Conservation (phyloP, 2,113 vertebrate species). For the Aramus guarauna region DNA sequence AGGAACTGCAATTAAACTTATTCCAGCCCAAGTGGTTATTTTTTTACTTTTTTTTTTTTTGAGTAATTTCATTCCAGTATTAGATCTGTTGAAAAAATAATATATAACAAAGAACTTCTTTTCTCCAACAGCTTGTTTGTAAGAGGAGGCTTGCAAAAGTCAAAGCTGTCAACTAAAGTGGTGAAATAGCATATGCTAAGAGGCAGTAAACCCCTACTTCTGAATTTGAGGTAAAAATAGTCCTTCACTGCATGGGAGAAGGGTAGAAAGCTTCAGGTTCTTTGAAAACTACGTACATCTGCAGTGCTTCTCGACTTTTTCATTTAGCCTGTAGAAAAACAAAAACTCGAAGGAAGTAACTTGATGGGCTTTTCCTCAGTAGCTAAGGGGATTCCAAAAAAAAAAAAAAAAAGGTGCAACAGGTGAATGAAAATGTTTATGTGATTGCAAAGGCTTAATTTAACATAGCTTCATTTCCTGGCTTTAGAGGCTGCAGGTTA, state of each 20-base stretch:
- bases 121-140: not conserved
- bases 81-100: not conserved
- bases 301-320: not conserved
- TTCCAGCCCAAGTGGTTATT: not conserved
- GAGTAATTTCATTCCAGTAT: not conserved
- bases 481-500: not conserved
- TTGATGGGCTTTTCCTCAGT: not conserved
- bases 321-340: not conserved
- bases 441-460: not conserved
- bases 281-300: not conserved
- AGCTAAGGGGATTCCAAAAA: not conserved
- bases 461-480: not conserved
- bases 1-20: not conserved
- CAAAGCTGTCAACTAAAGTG: not conserved
- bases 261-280: not conserved
- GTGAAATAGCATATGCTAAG: not conserved
- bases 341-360: not conserved
- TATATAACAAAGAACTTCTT: not conserved
- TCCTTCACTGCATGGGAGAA: not conserved
- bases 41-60: not conserved
- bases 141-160: not conserved
- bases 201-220: not conserved
- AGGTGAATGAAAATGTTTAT: not conserved
- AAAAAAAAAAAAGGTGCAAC: not conserved
- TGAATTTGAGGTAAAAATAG: not conserved